Conservation (phyloP, 1,140 invertebrate species). For the Mamestra configurata region DNA sequence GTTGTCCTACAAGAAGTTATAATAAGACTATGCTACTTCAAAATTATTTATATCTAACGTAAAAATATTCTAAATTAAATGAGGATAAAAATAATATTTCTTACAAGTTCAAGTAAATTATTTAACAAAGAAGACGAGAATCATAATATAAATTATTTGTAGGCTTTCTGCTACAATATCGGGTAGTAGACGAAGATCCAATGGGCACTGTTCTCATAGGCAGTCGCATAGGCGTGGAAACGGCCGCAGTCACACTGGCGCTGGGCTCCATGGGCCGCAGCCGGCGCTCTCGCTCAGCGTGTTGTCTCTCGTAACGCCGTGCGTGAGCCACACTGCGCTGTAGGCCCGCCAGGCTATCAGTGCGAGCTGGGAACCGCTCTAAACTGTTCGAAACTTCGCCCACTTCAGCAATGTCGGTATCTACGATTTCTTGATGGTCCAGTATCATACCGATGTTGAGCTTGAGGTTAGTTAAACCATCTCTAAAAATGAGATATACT, state of each 20-base stretch:
- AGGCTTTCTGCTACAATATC: constrained; percentile 61
- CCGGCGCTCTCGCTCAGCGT: constrained; percentile 67
- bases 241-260: constrained; percentile 65
- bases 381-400: constrained; percentile 78
- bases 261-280: constrained; percentile 58
- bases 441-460: constrained; percentile 83
- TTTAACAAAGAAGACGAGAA: constrained; percentile 63
- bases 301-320: constrained; percentile 65
- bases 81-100: too few species aligned
- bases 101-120: background rate
- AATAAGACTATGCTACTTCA: background rate
- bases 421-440: constrained; percentile 81
- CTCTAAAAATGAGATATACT: constrained; percentile 78
- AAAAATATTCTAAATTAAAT: too few species aligned
- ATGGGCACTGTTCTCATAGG: constrained; percentile 44
- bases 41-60: too few species aligned
- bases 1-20: background rate
- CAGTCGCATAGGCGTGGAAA: background rate
- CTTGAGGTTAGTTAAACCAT: constrained; percentile 78
- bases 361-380: constrained; percentile 76
- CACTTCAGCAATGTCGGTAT: constrained; percentile 79
- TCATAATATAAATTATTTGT: constrained; percentile 71
- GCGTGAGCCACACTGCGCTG: constrained; percentile 74
- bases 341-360: constrained; percentile 74
- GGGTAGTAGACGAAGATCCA: constrained; percentile 45